These are phyloP conservation scores for Leistus spinibarbis DNA, from an alignment of 2,888 invertebrate genomes.

Conservation along the genomic window DNA sequence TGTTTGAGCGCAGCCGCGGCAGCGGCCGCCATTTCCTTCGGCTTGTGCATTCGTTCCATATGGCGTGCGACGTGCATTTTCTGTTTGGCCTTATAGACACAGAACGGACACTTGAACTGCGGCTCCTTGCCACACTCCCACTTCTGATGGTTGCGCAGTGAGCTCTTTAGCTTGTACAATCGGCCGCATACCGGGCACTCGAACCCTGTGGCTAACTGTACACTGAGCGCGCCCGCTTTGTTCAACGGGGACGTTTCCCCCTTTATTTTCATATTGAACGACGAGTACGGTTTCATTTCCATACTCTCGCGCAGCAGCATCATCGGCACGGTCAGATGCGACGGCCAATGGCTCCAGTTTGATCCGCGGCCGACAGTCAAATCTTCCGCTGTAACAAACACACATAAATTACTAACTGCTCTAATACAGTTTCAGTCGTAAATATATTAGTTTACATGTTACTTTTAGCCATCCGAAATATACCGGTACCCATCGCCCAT, in stretches of 20 bases:
- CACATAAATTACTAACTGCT: constrained; percentile 10
- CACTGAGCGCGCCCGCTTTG: constrained; percentile 20
- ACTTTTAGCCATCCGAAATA: background rate
- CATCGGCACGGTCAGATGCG: constrained; percentile 74
- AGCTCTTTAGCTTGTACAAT: constrained; percentile 85
- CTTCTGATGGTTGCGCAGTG: constrained; percentile 81
- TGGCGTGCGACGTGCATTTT: constrained; percentile 85
- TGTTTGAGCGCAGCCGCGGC: constrained; percentile 1
- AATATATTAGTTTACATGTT: background rate
- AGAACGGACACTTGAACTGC: constrained; percentile 81
- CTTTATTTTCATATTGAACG: constrained; percentile 21
- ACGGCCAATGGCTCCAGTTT: constrained; percentile 77
- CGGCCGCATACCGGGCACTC: constrained; percentile 83
- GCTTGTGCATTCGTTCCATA: constrained; percentile 81
- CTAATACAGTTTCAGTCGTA: background rate
- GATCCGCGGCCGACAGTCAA: constrained; percentile 66
- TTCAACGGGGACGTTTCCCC: constrained; percentile 4
- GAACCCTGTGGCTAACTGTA: constrained; percentile 61
- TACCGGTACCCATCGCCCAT: background rate
- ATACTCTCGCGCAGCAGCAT: constrained; percentile 65
- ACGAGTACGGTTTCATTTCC: constrained; percentile 38
- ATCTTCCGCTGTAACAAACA: constrained; percentile 67
- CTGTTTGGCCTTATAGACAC: constrained; percentile 83
- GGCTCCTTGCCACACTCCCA: constrained; percentile 88
- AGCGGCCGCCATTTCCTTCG: constrained; percentile 52